These are phyloP conservation scores for Salarias fasciatus DNA, from an alignment of 2,797 vertebrate species.

Conservation along the genomic window DNA sequence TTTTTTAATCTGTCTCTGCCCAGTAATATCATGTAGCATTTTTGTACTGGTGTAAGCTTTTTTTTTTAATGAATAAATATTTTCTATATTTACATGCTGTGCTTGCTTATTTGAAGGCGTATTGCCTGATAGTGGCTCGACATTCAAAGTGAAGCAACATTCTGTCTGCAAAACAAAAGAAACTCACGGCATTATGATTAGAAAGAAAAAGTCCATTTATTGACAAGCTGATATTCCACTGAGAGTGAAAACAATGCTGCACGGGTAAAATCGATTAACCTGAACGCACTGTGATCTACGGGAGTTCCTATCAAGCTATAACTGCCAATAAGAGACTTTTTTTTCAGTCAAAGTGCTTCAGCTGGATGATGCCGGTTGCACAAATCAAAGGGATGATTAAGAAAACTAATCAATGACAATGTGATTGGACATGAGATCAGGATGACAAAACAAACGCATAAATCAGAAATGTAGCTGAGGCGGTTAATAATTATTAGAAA, in stretches of 20 bases:
- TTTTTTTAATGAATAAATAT: constrained; percentile 84
- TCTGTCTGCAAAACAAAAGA: neutral
- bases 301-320: neutral
- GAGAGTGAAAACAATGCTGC: constrained; percentile 30
- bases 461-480: constrained; percentile 28
- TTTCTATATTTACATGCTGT: constrained; percentile 80
- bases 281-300: constrained; percentile 16
- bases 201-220: constrained; percentile 74
- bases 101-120: neutral
- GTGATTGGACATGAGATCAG: neutral
- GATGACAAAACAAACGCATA: constrained; percentile 1
- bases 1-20: constrained; percentile 69
- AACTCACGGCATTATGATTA: constrained; percentile 18
- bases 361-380: constrained; percentile 32
- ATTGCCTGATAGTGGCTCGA: too few species aligned
- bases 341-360: constrained; percentile 63
- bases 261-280: constrained; percentile 19
- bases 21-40: constrained; percentile 87
- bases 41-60: constrained; percentile 82
- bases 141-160: too few species aligned
- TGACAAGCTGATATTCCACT: constrained; percentile 48
- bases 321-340: constrained; percentile 45
- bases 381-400: too few species aligned
- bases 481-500: constrained; percentile 15
- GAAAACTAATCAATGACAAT: too few species aligned